Evolutionary conservation across 2,888 invertebrate genomes (phyloP), one percentile per base, ranked within the genome.

Genomic region (Urechis unicinctus): DNA sequence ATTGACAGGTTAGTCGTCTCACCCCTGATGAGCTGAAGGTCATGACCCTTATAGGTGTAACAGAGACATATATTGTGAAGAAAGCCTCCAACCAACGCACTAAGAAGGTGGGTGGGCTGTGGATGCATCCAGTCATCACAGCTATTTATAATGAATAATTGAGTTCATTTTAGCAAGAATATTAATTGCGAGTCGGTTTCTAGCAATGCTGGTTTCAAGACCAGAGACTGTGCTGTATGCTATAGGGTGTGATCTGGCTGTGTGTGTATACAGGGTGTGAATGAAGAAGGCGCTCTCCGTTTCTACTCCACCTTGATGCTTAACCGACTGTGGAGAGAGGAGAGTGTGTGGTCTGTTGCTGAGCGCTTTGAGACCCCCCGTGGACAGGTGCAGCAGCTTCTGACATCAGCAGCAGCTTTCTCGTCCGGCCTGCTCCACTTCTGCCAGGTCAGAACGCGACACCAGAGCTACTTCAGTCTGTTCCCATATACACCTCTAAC

Each of bases 271-370:
- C 50, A 60, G 57, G 30, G 50, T n/a, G 52, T 57, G 41, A 62
- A 68, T 50, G 71, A 70, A 52, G 63, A 64, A 63, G 82, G 87
- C n/a, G 68, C 91, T 56, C 83, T 85, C 65, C 84, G 93, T 50
- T 88, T 95, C 78, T 95, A 90, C 75, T 79, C 90, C 57, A 89
- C 93, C 6, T 76, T 96, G 60, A 88, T 95, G 80, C 79, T 96
- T 59, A 83, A 87, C 66, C 89, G 91, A 52, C 67, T 82, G 5
- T 82, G 81, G 80, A 72, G 72, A 52, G 76, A 78, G 63, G 72
- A 74, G 54, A 67, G 77, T 21, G 68, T 80, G 44, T 80, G 78
- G 78, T 68, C 74, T 30, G 80, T 79, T 3, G 86, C 92, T 0
- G 82, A 84, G 42, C 88, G 86, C 78, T 89, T 85, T 75, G 76